Evolutionary conservation across 2,888 invertebrate genomes (phyloP), one percentile per base, ranked within the genome.

Genomic region (Trichopoda pennipes): DNA sequence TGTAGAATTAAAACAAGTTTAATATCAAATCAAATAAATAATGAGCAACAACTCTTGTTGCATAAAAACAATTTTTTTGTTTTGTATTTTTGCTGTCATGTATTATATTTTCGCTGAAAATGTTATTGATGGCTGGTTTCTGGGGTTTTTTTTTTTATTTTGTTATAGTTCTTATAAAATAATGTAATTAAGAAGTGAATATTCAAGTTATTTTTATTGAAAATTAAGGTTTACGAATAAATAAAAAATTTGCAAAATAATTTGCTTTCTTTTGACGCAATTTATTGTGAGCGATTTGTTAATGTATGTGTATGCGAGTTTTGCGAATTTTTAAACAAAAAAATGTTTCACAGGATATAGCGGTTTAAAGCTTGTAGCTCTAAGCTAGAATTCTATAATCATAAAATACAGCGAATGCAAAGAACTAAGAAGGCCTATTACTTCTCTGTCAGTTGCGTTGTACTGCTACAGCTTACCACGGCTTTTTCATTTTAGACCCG

Each of bases 181-280:
- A 73, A 73, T 73, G 69, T 68, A 80, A 73, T 74, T 80, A 74
- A 49, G 60, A 68, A 69, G 28, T 77, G 38, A 70, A 63, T 70
- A 56, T 63, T 55, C 28, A 64, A 63, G 49, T 49, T 35, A 38
- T 63, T 53, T 55, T 23, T 21, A 58, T 19, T 56, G 42, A 78
- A 51, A 60, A 68, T 19, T 51, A 38, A 66, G 51, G 66, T 6
- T 51, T 21, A 49, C 44, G 10, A 47, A 38, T 47, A n/a, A 19
- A n/a, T 23, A 19, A 8, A 28, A 12, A 53, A 73, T 61, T 19
- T 28, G 28, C 49, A 56, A 49, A 58, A 47, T 60, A 64, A 23
- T 61, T 66, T 19, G 12, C 53, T 63, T 53, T 77, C 35, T 12
- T 75, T 68, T 60, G 60, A 63, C 56, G 70, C 56, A 56, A 56